A percentile compares a stretch with the other conserved stretches of the same genome.
These are phyloP conservation scores for Helobdella robusta DNA, from an alignment of 2,888 invertebrate genomes.

Conservation along the genomic window DNA sequence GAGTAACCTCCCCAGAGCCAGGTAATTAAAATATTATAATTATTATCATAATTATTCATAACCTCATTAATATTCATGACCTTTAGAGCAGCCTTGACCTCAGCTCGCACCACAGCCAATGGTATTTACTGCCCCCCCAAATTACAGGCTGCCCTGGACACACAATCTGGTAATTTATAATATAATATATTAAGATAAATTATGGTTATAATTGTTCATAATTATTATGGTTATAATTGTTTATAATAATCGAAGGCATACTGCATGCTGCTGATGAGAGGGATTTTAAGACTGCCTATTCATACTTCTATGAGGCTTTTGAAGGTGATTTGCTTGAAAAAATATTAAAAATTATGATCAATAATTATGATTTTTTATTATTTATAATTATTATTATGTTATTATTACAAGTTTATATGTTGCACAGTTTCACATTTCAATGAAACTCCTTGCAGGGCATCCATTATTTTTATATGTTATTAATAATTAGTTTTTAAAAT, in stretches of 20 bases:
- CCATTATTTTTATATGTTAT: too few relatives aligned
- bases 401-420: too few relatives aligned
- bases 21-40: slow-evolving; percentile 36
- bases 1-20: slow-evolving; percentile 78
- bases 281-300: slow-evolving; percentile 98
- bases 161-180: slow-evolving; percentile 70
- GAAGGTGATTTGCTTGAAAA: too few relatives aligned
- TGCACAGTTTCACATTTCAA: too few relatives aligned
- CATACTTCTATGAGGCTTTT: slow-evolving; percentile 98
- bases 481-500: too few relatives aligned
- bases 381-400: too few relatives aligned
- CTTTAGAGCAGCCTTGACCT: slow-evolving; percentile 78
- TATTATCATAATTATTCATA: background rate
- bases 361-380: too few relatives aligned
- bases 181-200: background rate
- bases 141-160: slow-evolving; percentile 90
- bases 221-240: background rate
- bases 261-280: slow-evolving; percentile 98
- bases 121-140: slow-evolving; percentile 98
- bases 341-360: too few relatives aligned
- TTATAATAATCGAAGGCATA: slow-evolving; percentile 57
- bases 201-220: background rate
- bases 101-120: slow-evolving; percentile 97
- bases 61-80: background rate
- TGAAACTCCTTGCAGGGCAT: too few relatives aligned